Base-by-base conservation (phyloP, 2,797 vertebrate species). In the Acanthornis magna region DNA sequence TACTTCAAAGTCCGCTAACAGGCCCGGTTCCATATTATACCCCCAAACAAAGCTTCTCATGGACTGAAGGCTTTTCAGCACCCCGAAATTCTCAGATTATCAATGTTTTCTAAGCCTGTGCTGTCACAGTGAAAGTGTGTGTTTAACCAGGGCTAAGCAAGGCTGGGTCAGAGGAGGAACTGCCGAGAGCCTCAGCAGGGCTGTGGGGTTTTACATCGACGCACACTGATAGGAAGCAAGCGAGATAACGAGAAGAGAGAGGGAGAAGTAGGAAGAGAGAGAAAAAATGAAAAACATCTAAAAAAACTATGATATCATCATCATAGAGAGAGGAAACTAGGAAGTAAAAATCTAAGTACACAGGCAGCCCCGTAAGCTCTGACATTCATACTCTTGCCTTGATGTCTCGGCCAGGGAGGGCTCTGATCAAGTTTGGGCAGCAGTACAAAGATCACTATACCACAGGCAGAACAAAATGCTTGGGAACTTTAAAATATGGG, bases 201-300 rank as follows among this genome's bases (percentile, higher is more conserved):
- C 78, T 30, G 30, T 0, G 53, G 85, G 83, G 93, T 90, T 93
- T 94, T 91, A 90, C 93, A 79, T 77, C 22, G 40, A 36, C 4
- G 5, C 12, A 17, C 25, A 5, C 85, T 93, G 94, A 89, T 85
- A 88, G 79, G 94, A 96, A 96, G 89, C 85, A 75, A 96, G 65
- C 16, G 9, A 88, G 74, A 57, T 88, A 94, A 88, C 29, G 16
- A 95, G 92, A 95, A 93, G 81, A 87, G 66, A 86, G 94, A 91
- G 80, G 66, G 82, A 95, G 80, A 95, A 96, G 77, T 81, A 96
- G 79, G 82, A 85, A 86, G 47, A 89, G 47, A 88, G 51, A 34
- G 32, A 54, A 42, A 85, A 77, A 43, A n/a, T 7, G 6, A 79
- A 48, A 91, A 66, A 65, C 27, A 51, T 19, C 16, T 51, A 23